Percentiles rank a stretch among this genome's conserved stretches.
Evolutionary conservation across 2,797 vertebrate genomes (phyloP).

Genomic region (Rhynchonycteris naso): DNA sequence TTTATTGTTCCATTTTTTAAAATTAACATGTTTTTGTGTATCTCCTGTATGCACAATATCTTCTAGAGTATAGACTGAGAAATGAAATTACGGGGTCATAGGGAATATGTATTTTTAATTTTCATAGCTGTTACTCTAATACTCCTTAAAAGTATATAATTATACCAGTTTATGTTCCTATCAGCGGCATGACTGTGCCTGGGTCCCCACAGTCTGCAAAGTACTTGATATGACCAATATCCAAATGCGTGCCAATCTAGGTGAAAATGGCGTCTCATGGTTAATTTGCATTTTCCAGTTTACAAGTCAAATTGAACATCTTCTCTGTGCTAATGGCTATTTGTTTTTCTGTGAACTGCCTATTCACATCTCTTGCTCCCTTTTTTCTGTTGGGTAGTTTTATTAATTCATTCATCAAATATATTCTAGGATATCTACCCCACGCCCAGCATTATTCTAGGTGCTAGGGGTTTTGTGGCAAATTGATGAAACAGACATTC

Average conservation of each 20-base stretch:
- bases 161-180: neutral
- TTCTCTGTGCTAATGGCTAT: neutral
- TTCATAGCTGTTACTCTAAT: neutral
- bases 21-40: neutral
- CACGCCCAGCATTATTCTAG: neutral
- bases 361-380: neutral
- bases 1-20: neutral
- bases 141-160: neutral
- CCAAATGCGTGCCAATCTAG: neutral
- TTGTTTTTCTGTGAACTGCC: neutral
- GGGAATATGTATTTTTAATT: neutral
- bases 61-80: neutral
- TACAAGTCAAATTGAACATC: neutral
- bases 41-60: neutral
- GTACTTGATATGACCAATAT: neutral
- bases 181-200: neutral
- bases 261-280: neutral
- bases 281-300: neutral
- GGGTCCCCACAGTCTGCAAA: neutral
- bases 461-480: neutral
- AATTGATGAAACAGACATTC: neutral
- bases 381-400: neutral
- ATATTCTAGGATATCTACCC: neutral
- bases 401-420: neutral
- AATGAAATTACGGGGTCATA: neutral